Percentiles rank a stretch among this genome's conserved stretches.
Evolutionary conservation across 2,888 invertebrate genomes (phyloP).

Genomic region (Drosophila anomelani): DNA sequence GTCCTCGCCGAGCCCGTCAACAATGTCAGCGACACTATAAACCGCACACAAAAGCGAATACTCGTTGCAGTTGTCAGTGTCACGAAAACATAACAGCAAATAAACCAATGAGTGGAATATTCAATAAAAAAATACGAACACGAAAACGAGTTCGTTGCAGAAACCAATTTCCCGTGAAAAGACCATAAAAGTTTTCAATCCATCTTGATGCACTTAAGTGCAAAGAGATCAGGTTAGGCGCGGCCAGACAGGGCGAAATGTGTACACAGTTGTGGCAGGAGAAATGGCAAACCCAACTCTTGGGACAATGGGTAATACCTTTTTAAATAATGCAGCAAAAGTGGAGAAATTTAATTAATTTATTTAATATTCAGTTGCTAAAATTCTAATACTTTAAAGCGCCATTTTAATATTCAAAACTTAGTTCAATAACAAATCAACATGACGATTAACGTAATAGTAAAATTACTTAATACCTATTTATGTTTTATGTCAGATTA

Average conservation of each 20-base stretch:
- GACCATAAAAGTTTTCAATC: conserved; percentile 30
- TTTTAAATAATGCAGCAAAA: background rate
- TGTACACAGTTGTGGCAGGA: background rate
- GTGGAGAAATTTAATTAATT: too few species aligned
- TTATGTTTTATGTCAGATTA: background rate
- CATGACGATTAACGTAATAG: too few species aligned
- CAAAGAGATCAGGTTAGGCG: conserved; percentile 5
- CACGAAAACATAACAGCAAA: conserved; percentile 27
- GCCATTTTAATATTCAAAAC: too few species aligned
- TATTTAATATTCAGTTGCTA: too few species aligned
- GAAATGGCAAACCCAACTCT: background rate
- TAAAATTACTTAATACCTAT: too few species aligned
- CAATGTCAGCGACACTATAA: conserved; percentile 24
- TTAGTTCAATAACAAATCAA: too few species aligned
- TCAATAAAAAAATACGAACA: conserved; percentile 11
- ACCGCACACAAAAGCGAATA: conserved; percentile 20
- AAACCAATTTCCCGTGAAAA: conserved; percentile 25
- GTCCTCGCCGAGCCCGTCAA: conserved; percentile 13
- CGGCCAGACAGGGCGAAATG: background rate
- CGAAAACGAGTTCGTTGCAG: conserved; percentile 13
- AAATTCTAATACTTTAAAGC: too few species aligned
- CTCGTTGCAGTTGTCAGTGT: conserved; percentile 31
- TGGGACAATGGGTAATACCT: background rate
- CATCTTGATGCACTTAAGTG: conserved; percentile 15
- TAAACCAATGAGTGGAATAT: conserved; percentile 29